A percentile compares a stretch with the other conserved stretches of the same genome.
phyloP scores from a whole-genome alignment of 2,797 vertebrate genomes.

The Poecile montanus region DNA sequence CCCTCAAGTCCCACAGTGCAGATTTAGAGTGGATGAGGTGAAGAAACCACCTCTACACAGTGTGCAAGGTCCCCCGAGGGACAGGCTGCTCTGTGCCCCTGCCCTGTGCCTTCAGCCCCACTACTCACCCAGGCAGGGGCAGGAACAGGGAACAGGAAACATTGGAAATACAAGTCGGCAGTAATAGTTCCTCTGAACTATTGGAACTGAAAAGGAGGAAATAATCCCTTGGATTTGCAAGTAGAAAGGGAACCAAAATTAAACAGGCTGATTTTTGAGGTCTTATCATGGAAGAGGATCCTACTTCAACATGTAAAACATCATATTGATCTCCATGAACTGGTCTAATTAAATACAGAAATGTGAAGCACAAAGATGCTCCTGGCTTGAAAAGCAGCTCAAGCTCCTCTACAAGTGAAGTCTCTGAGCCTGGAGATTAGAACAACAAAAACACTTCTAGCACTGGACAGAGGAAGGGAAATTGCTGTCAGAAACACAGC shows the following conservation, averaged over 20 bases:
- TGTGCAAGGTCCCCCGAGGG: rapidly evolving
- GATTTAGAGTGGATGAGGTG: neutral
- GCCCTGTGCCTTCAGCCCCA: neutral
- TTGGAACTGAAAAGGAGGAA: neutral
- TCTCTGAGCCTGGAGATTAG: neutral
- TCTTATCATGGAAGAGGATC: neutral
- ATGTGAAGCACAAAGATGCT: neutral
- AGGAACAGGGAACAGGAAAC: neutral
- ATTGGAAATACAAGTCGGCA: neutral
- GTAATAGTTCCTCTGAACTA: neutral
- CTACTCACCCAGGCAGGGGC: rapidly evolving
- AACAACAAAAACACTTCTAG: neutral
- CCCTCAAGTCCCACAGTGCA: neutral
- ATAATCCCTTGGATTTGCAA: neutral
- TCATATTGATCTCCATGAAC: neutral
- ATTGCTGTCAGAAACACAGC: neutral
- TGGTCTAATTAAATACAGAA: neutral
- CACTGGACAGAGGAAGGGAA: neutral
- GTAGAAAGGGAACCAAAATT: neutral
- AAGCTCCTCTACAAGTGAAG: neutral
- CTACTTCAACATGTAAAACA: neutral
- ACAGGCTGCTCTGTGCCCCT: neutral
- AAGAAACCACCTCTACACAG: neutral
- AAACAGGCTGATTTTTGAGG: neutral
- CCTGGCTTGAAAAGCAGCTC: neutral